Percentiles rank a stretch among this genome's conserved stretches.
phyloP scores from a whole-genome alignment of 64 coral and sea anemone genomes.

The Pocillopora damicornis region DNA sequence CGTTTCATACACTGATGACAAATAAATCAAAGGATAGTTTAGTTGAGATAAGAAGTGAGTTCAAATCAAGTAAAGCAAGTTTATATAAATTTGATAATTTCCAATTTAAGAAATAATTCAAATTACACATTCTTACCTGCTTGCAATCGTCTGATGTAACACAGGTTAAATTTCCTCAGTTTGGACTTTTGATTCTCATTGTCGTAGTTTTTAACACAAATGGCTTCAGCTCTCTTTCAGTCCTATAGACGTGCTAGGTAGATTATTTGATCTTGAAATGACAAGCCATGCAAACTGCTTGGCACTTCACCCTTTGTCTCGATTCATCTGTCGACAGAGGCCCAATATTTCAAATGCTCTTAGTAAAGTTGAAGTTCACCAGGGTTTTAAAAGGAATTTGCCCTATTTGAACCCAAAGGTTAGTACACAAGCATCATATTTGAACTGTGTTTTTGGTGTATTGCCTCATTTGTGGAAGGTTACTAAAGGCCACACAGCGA shows the following conservation, averaged over 20 bases:
- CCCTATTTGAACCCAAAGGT: background rate
- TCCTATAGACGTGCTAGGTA: background rate
- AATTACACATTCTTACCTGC: slow-evolving; percentile 50
- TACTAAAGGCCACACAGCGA: background rate
- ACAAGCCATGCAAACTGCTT: background rate
- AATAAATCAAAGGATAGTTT: too few relatives aligned
- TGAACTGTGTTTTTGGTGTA: background rate
- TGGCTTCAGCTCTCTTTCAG: background rate
- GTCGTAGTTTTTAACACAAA: background rate
- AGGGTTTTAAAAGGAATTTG: background rate
- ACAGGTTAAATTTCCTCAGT: background rate
- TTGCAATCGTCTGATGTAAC: slow-evolving; percentile 1
- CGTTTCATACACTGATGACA: too few relatives aligned
- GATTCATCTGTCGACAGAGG: background rate
- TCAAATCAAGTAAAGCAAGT: too few relatives aligned
- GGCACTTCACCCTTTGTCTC: background rate
- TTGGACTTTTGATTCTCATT: background rate
- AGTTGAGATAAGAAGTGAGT: too few relatives aligned
- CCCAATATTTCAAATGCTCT: background rate
- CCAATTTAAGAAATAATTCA: background rate
- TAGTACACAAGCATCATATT: background rate
- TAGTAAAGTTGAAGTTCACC: background rate
- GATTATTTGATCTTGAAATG: background rate
- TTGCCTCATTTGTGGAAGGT: background rate
- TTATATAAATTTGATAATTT: background rate